A percentile compares a stretch with the other conserved stretches of the same genome.
Evolutionary conservation across 2,113 vertebrate genomes (phyloP).

Genomic region (Platysternon megacephalum): DNA sequence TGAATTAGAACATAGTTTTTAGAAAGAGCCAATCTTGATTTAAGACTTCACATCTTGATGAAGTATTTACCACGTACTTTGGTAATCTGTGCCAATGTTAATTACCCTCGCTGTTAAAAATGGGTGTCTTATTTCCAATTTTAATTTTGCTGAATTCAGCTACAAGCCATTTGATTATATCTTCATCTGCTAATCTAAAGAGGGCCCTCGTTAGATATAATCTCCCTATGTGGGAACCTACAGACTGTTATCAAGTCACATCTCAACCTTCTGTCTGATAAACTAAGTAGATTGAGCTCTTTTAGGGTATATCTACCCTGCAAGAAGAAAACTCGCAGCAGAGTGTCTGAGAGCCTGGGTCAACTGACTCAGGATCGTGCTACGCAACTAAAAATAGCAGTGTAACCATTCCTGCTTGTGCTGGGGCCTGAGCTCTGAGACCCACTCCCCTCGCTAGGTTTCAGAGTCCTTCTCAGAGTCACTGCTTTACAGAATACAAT

Average conservation of each 20-base stretch:
- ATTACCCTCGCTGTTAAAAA: conserved; percentile 12
- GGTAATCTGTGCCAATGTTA: neutral
- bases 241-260: neutral
- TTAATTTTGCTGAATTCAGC: neutral
- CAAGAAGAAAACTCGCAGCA: neutral
- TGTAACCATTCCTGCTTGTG: neutral
- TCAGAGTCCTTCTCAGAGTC: neutral
- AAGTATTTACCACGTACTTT: conserved; percentile 5
- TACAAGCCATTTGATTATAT: neutral
- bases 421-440: neutral
- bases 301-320: neutral
- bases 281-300: neutral
- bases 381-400: neutral
- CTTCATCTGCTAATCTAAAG: neutral
- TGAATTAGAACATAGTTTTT: conserved; percentile 5
- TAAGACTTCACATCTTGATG: neutral
- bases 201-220: neutral
- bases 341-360: neutral
- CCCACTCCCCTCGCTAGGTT: neutral
- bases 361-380: neutral
- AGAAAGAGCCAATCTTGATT: neutral
- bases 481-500: neutral
- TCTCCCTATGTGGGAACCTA: neutral
- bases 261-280: neutral
- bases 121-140: neutral